Evolutionary conservation across 92 coral and sea anemone genomes (phyloP).

Genomic region (Bergia puertoricense): DNA sequence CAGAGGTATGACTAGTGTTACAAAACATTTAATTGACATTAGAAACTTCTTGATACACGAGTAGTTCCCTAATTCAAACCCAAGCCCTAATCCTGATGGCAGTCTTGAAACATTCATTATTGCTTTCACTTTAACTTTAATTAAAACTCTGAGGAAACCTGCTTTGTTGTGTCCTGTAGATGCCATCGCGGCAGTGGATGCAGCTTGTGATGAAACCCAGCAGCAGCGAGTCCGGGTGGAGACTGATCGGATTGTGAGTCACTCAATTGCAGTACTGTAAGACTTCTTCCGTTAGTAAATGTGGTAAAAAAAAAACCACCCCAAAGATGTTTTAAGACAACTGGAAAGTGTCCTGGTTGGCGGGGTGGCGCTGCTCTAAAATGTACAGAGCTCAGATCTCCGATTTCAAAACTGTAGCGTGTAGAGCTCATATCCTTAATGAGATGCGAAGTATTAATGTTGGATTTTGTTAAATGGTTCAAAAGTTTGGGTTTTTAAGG

Average conservation of each 20-base stretch:
- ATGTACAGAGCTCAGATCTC: no score
- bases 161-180: constrained; percentile 53
- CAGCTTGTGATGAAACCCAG: constrained; percentile 89
- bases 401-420: no score
- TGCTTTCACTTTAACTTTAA: not conserved
- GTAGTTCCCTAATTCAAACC: no score
- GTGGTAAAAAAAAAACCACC: not conserved
- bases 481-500: no score
- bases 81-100: not conserved
- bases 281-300: not conserved
- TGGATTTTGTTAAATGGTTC: not conserved
- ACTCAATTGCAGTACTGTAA: not conserved
- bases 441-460: not conserved
- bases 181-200: constrained; percentile 87
- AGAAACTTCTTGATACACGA: no score
- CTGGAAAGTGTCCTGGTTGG: not conserved
- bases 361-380: no score
- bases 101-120: not conserved
- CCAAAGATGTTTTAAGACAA: not conserved
- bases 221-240: constrained; percentile 85
- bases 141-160: not conserved
- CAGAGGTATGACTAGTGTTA: no score
- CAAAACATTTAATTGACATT: no score
- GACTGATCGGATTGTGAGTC: constrained; percentile 84
- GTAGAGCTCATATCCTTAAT: no score